Evolutionary conservation across 2,888 invertebrate species (phyloP), one percentile per base, ranked within the genome.

Genomic region (Platynereis dumerilii): DNA sequence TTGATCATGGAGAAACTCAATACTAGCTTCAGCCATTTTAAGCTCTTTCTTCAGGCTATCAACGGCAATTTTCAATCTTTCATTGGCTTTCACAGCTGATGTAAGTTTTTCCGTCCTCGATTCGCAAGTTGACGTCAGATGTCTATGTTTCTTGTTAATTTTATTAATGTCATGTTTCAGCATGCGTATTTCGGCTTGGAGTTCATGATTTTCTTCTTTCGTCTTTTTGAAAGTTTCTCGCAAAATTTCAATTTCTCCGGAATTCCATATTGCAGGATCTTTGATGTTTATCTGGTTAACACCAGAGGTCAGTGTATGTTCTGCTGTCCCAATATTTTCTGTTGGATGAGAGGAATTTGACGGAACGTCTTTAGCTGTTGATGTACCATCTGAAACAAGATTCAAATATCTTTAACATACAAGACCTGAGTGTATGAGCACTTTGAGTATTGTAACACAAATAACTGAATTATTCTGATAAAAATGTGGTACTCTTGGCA

Each of bases 131-230:
- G 5, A 3, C 17, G 48, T n/a, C 3, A 48, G 3, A n/a, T n/a
- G n/a, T 48, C 22, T 22, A n/a, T 48, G n/a, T 48, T 48, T 48
- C n/a, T 48, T n/a, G n/a, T 48, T n/a, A 7, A 48, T 10, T n/a
- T 20, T n/a, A 7, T 48, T n/a, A 12, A 48, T n/a, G 22, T 48
- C 48, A 20, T 48, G 3, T n/a, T 48, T n/a, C 22, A 22, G n/a
- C 17, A n/a, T 48, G 20, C 7, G 5, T 20, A 48, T 48, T 7
- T 20, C 22, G 22, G 48, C 48, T n/a, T n/a, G 5, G 7, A 48
- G 17, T 48, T 48, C 5, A n/a, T 48, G n/a, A n/a, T 48, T 48
- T 48, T 48, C 48, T 20, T n/a, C n/a, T 48, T 48, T 48, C 7
- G 48, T 22, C 22, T n/a, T 48, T 22, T 48, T n/a, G 22, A 48